phyloP scores from a whole-genome alignment of 2,113 vertebrate species.

The Serilophus lunatus region DNA sequence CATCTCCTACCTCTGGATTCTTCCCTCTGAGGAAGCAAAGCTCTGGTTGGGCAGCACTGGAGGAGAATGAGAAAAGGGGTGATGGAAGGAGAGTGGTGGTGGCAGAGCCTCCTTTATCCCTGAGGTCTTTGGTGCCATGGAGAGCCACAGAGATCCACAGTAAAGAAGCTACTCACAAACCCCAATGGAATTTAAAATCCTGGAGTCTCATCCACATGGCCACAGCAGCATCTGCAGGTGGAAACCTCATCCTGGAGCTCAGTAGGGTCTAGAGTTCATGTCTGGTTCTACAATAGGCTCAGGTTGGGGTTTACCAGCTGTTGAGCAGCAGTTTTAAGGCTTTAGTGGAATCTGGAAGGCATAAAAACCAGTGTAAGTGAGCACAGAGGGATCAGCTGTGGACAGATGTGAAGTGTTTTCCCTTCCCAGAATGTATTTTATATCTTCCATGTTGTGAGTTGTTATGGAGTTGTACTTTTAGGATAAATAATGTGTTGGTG shows the following conservation, averaged over 20 bases:
- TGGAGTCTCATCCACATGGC: not conserved
- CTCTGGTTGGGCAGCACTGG: not conserved
- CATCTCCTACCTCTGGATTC: not conserved
- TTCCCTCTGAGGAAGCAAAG: not conserved
- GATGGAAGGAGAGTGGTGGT: not conserved
- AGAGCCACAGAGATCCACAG: not conserved
- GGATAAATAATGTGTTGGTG: not conserved
- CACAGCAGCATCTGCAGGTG: not conserved
- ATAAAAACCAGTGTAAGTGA: not conserved
- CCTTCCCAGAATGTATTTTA: not conserved
- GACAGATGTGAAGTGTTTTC: not conserved
- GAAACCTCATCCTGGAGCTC: not conserved
- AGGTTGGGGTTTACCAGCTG: not conserved
- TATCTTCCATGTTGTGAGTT: not conserved
- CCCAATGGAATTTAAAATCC: rapidly evolving
- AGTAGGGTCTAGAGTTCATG: not conserved
- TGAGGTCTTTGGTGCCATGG: not conserved
- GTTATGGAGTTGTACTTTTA: not conserved
- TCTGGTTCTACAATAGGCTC: not conserved
- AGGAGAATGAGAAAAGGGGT: not conserved
- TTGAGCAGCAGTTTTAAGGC: not conserved
- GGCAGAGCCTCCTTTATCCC: not conserved
- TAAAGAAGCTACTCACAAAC: not conserved
- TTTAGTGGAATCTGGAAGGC: not conserved
- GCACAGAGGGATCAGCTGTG: not conserved